These are phyloP conservation scores for Lethenteron reissneri DNA, from an alignment of 2,113 vertebrate genomes.

Conservation along the genomic window DNA sequence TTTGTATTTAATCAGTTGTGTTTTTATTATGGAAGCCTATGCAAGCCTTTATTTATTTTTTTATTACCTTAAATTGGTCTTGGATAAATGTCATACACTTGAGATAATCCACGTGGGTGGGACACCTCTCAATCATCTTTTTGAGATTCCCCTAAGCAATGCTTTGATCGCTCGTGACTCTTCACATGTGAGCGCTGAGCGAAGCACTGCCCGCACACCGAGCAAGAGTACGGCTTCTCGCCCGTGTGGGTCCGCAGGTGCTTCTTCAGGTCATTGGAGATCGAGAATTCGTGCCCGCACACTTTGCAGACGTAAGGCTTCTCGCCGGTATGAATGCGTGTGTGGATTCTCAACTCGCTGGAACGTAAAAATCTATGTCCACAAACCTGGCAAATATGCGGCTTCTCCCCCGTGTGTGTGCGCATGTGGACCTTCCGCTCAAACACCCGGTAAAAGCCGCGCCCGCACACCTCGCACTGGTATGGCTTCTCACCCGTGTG, in stretches of 20 bases:
- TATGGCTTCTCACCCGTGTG: slow-evolving; percentile 3
- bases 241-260: slow-evolving; percentile 4
- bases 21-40: too few relatives aligned
- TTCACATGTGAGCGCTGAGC: neutral
- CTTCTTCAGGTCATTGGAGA: neutral
- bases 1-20: too few relatives aligned
- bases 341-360: too few relatives aligned
- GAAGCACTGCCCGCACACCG: slow-evolving; percentile 6
- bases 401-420: slow-evolving; percentile 95
- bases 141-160: too few relatives aligned
- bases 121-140: too few relatives aligned
- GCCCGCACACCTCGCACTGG: neutral
- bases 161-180: too few relatives aligned
- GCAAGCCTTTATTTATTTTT: too few relatives aligned
- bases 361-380: slow-evolving; percentile 16
- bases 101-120: too few relatives aligned
- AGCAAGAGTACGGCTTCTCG: neutral
- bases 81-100: too few relatives aligned
- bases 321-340: neutral
- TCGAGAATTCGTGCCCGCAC: neutral
- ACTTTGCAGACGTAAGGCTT: neutral
- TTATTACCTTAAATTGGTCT: too few relatives aligned
- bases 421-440: slow-evolving; percentile 97
- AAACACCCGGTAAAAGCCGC: slow-evolving; percentile 52
- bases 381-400: slow-evolving; percentile 84